Percentiles rank a stretch among this genome's conserved stretches.
These are phyloP conservation scores for Halcyon malimbica DNA, from an alignment of 2,113 vertebrate genomes.

Conservation along the genomic window DNA sequence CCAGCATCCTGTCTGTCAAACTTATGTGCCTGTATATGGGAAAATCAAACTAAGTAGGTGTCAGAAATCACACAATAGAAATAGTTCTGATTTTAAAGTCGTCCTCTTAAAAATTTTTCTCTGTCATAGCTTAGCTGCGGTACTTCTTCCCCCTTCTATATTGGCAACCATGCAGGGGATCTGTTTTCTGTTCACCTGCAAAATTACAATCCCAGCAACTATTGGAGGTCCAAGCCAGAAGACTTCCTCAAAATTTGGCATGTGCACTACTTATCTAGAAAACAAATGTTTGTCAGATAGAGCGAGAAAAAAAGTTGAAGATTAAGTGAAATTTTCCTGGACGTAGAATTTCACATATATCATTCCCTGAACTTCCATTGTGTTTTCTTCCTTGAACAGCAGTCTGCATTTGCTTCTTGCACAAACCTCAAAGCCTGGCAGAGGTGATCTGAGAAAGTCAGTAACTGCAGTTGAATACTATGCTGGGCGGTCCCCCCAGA, in stretches of 20 bases:
- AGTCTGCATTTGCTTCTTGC: not conserved
- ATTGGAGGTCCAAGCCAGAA: not conserved
- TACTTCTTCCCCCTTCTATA: not conserved
- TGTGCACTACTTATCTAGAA: not conserved
- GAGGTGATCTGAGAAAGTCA: not conserved
- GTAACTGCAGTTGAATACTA: not conserved
- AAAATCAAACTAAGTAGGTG: not conserved
- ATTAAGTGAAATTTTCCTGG: not conserved
- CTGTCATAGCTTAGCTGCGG: not conserved
- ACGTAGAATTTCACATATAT: not conserved
- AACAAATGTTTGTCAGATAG: not conserved
- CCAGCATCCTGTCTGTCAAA: not conserved
- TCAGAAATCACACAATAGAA: not conserved
- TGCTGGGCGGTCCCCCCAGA: fast-evolving
- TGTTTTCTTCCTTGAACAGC: not conserved
- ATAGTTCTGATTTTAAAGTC: not conserved
- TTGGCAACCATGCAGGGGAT: not conserved
- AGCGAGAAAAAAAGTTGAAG: not conserved
- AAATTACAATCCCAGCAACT: not conserved
- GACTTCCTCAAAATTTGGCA: not conserved
- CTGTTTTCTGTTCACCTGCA: not conserved
- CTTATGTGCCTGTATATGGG: not conserved
- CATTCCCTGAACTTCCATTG: not conserved
- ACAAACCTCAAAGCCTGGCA: not conserved
- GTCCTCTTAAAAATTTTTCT: not conserved